These are phyloP conservation scores for Oscheius sp. DNA, from an alignment of 1,140 invertebrate genomes.

Conservation along the genomic window DNA sequence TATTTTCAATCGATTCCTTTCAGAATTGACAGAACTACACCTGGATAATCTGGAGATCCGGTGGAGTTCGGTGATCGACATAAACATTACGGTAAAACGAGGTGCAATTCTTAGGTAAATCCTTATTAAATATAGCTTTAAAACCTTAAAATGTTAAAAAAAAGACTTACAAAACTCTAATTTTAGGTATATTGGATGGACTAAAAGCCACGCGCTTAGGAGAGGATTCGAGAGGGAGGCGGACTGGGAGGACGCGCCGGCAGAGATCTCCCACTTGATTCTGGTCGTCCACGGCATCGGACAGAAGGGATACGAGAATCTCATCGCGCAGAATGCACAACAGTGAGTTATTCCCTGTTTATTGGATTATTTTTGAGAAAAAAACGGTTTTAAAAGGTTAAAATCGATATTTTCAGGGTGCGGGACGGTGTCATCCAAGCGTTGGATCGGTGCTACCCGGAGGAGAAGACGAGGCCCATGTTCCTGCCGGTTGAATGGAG, in stretches of 20 bases:
- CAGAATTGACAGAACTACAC: conserved; percentile 56
- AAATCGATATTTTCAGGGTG: conserved; percentile 55
- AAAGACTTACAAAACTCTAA: too few species aligned
- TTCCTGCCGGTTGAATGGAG: conserved; percentile 59
- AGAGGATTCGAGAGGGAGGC: conserved; percentile 48
- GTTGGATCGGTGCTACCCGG: conserved; percentile 55
- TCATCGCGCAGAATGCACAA: conserved; percentile 60
- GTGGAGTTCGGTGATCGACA: conserved; percentile 60
- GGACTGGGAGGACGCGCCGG: conserved; percentile 14
- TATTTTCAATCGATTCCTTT: conserved; percentile 12
- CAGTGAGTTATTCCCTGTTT: conserved; percentile 43
- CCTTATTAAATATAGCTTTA: too few species aligned
- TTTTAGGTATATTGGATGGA: conserved; percentile 26
- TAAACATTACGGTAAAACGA: conserved; percentile 26
- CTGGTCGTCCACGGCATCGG: conserved; percentile 60
- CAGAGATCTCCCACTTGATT: conserved; percentile 55
- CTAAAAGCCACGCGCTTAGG: conserved; percentile 33
- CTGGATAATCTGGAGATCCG: conserved; percentile 53
- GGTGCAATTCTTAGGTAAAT: conserved; percentile 10
- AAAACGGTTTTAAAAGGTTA: too few species aligned
- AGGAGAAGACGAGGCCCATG: conserved; percentile 58
- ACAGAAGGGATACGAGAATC: conserved; percentile 61
- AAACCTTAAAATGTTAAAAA: too few species aligned
- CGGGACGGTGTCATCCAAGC: conserved; percentile 49
- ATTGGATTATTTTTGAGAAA: neutral